Evolutionary conservation across 2,797 vertebrate species (phyloP), one percentile per base, ranked within the genome.

Genomic region (Anguilla pacifica): DNA sequence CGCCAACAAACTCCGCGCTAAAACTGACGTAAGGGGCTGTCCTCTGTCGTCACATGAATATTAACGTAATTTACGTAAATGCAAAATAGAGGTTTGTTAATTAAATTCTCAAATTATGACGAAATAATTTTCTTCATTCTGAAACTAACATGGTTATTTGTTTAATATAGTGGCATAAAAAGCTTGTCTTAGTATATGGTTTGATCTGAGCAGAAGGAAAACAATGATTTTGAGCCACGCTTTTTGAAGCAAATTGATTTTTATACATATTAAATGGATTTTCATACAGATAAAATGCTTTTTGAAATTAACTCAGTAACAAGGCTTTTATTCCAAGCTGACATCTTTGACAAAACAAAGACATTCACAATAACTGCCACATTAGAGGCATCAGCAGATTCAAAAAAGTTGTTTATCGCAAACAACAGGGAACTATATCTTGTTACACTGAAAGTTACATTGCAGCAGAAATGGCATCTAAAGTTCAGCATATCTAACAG

Each of bases 1-100:
- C 90, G 91, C 92, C 92, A 93, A 93, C 94, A 94, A 95, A 96
- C 92, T 94, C 72, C 94, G 92, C 96, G 95, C 95, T 93, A 86
- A 96, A 95, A 94, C 55, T 95, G 92, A 94, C 94, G 94, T 93
- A 79, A 3, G 28, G 55, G 87, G 82, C 28, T 35, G 82, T 79
- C 77, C 59, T 89, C 39, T 46, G 74, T 3, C 25, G n/a, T 67
- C 53, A n/a, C 19, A 10, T 2, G 31, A 35, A 35, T 51, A 74
- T 77, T 87, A 74, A n/a, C 64, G 17, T 59, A 17, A 59, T 17
- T 59, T 25, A 67, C 22, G 61, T 67, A 25, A 25, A n/a, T 6
- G 25, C 25, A 67, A 67, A 67, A 67, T 67, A 67, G 25, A 67
- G 61, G 22, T 67, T 25, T 22, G 2, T 4, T 3, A 59, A 15